Base-by-base conservation (phyloP, 1,140 invertebrate species). In the Zaprionus africanus region DNA sequence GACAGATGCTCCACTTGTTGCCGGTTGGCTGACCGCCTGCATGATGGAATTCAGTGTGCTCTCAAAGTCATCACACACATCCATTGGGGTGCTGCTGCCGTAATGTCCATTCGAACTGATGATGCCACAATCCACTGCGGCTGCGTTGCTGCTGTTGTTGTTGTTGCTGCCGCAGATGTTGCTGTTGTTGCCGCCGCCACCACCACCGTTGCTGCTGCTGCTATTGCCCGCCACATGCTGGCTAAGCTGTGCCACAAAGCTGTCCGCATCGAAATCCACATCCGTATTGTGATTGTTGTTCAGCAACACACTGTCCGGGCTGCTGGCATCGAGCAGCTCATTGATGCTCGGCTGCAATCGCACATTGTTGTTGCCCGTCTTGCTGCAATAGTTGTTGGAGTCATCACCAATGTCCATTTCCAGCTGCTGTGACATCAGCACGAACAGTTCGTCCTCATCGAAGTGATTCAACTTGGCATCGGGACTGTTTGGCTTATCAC, bases 351-450 rank as follows among this genome's bases (percentile, higher is more conserved):
- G 85, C 65, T 92, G 92, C 49, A 92, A 87, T 56, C 82, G 76
- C 69, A 92, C 62, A 60, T 76, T 81, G 65, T 61, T 74, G 62
- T 43, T 83, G 64, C 49, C 54, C 22, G 36, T 54, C 19, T 62
- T 61, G 34, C 63, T 53, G 43, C 81, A 79, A 26, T 82, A 87
- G 38, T 76, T 81, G 54, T 64, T 81, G 11, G 80, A 78, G 31
- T 93, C 92, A 24, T 92, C 92, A 24, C 91, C 82, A 66, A 93
- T 93, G 66, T 93, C 92, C 92, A 93, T 93, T 58, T 92, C 92
- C 60, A 92, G 76, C 58, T 92, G 92, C 66, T 92, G 92, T 38
- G 92, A 91, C 91, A 93, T 93, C 51, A 93, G 67, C 53, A 92
- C 92, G 41, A 93, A 73, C 61, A 93, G 60, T 60, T 92, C 92